Evolutionary conservation across 2,797 vertebrate genomes (phyloP).

Genomic region (Cottoperca gobio): DNA sequence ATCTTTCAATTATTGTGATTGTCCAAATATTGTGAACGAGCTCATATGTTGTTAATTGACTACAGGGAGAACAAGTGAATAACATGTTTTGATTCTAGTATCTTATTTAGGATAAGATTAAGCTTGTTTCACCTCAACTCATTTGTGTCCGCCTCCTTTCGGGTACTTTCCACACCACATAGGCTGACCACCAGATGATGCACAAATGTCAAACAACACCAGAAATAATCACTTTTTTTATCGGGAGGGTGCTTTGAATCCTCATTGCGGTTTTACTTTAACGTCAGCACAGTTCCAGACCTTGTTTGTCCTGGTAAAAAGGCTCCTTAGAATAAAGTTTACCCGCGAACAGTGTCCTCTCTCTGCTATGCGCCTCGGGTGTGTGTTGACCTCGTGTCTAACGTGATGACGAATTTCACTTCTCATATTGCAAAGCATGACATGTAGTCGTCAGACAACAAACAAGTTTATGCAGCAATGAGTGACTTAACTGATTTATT

Average conservation of each 20-base stretch:
- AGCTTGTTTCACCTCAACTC: not conserved
- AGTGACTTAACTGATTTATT: not conserved
- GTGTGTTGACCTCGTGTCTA: not conserved
- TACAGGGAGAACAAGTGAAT: not conserved
- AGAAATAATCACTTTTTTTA: slow-evolving; percentile 13
- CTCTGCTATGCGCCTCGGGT: slow-evolving; percentile 3
- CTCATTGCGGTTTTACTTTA: slow-evolving; percentile 16
- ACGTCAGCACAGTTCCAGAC: not conserved
- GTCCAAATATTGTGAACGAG: not conserved
- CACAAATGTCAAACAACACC: not conserved
- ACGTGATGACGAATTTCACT: not conserved
- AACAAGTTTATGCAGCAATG: not conserved
- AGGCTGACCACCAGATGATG: not conserved
- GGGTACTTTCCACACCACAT: not conserved
- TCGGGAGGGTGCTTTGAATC: slow-evolving; percentile 2
- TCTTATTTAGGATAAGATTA: no score
- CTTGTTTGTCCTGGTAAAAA: slow-evolving; percentile 21
- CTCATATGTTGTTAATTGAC: not conserved
- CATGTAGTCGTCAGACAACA: not conserved
- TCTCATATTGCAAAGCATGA: not conserved
- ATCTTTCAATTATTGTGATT: not conserved
- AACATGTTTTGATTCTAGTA: not conserved
- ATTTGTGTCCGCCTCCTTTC: not conserved
- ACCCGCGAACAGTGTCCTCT: not conserved
- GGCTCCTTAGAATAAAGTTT: not conserved